These are phyloP conservation scores for Trissolcus brochymenae DNA, from an alignment of 2,888 invertebrate species.

Conservation along the genomic window DNA sequence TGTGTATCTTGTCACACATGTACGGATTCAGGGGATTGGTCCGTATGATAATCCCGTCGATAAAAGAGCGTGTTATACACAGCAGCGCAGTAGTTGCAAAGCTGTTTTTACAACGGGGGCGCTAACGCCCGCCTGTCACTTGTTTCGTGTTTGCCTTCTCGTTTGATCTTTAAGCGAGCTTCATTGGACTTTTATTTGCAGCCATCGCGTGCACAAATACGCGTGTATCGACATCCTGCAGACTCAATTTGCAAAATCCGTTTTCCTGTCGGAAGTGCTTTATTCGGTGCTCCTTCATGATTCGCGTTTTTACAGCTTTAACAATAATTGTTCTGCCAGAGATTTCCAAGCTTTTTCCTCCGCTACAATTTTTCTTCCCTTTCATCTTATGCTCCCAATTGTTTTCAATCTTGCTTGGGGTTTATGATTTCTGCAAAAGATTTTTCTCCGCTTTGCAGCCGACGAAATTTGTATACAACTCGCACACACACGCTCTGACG, in stretches of 20 bases:
- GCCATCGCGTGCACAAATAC: slow-evolving; percentile 59
- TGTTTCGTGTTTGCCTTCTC: slow-evolving; percentile 74
- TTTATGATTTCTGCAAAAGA: not conserved
- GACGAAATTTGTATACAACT: slow-evolving; percentile 41
- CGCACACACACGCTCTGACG: slow-evolving; percentile 54
- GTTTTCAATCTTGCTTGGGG: not conserved
- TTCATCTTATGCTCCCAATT: slow-evolving; percentile 2
- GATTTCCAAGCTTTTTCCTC: not conserved
- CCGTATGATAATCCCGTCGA: slow-evolving; percentile 74
- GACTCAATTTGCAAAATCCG: slow-evolving; percentile 56
- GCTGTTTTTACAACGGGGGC: slow-evolving; percentile 73
- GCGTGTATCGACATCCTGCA: slow-evolving; percentile 48
- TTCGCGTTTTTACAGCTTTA: slow-evolving; percentile 24
- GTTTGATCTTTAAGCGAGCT: slow-evolving; percentile 72
- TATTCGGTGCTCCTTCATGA: slow-evolving; percentile 22
- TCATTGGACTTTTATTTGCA: slow-evolving; percentile 60
- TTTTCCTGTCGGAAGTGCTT: slow-evolving; percentile 48
- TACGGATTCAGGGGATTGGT: slow-evolving; percentile 66
- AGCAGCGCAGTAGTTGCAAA: slow-evolving; percentile 56
- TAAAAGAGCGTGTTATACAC: slow-evolving; percentile 68
- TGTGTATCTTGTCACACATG: slow-evolving; percentile 46
- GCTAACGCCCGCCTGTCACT: slow-evolving; percentile 69
- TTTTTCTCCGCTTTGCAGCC: not conserved
- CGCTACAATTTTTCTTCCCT: not conserved
- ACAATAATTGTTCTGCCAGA: slow-evolving; percentile 38